Conservation (phyloP, 2,797 vertebrate species). For the Eutrigla gurnardus region DNA sequence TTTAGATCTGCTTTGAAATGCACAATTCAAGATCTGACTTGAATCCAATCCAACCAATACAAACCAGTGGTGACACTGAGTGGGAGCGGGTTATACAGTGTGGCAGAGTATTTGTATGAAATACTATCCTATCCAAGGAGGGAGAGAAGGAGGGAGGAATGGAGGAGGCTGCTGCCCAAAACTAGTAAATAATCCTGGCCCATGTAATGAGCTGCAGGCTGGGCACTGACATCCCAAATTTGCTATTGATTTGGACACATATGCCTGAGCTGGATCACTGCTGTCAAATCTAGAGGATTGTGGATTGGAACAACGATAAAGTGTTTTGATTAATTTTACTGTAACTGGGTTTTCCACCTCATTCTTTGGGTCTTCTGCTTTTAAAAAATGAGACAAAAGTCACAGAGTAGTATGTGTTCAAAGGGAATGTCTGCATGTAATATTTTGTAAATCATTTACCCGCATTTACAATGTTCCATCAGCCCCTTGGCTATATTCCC, state of each 20-base stretch:
- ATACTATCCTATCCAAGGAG: slow-evolving; percentile 35
- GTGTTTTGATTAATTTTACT: slow-evolving; percentile 58
- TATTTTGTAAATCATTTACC: slow-evolving; percentile 38
- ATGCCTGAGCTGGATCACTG: slow-evolving; percentile 27
- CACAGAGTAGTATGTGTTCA: neutral
- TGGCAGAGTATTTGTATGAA: slow-evolving; percentile 53
- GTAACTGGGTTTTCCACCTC: neutral
- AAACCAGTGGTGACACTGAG: slow-evolving; percentile 50
- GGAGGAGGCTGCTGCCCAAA: slow-evolving; percentile 34
- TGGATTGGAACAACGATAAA: slow-evolving; percentile 46
- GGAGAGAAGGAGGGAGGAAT: slow-evolving; percentile 46
- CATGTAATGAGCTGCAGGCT: slow-evolving; percentile 61
- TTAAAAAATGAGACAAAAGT: slow-evolving; percentile 18
- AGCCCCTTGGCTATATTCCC: neutral
- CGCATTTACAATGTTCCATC: slow-evolving; percentile 6
- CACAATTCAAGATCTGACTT: too few relatives aligned
- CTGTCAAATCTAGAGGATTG: slow-evolving; percentile 42
- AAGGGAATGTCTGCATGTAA: slow-evolving; percentile 3
- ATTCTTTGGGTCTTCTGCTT: slow-evolving; percentile 2
- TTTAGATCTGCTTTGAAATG: too few relatives aligned
- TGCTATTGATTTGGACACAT: slow-evolving; percentile 64
- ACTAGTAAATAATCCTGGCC: slow-evolving; percentile 61
- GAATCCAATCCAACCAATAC: too few relatives aligned
- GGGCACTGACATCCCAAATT: slow-evolving; percentile 54
- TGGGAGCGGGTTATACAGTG: slow-evolving; percentile 63